Conservation (phyloP, 2,888 invertebrate species). For the Agrotis puta region DNA sequence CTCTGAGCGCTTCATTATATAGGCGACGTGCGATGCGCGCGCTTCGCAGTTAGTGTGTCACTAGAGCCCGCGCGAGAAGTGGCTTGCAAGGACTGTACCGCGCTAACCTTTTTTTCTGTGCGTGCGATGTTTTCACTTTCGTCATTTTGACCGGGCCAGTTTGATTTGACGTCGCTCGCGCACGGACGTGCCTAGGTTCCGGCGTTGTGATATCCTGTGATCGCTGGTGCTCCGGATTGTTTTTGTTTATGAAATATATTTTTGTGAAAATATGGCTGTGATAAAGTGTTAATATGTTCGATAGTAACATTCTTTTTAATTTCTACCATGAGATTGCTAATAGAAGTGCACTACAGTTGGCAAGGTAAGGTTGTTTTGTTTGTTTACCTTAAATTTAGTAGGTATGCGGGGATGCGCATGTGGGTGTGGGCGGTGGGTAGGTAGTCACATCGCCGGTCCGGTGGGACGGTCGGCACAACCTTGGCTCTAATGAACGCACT, state of each 20-base stretch:
- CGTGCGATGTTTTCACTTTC: constrained; percentile 91
- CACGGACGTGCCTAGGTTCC: constrained; percentile 89
- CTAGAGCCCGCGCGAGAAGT: constrained; percentile 89
- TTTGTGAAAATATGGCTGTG: constrained; percentile 89
- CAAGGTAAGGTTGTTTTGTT: constrained; percentile 87
- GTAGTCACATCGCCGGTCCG: constrained; percentile 70
- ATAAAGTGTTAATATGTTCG: constrained; percentile 90
- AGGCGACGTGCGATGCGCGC: constrained; percentile 88
- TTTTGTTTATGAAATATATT: constrained; percentile 79
- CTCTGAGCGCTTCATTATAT: constrained; percentile 89
- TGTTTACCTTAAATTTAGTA: constrained; percentile 83
- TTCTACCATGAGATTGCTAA: constrained; percentile 90
- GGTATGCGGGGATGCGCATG: constrained; percentile 72
- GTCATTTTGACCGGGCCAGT: constrained; percentile 91
- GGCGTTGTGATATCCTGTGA: constrained; percentile 89
- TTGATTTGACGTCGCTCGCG: constrained; percentile 90
- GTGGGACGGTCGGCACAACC: constrained; percentile 85
- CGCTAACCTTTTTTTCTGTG: constrained; percentile 90
- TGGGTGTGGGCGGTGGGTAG: constrained; percentile 68
- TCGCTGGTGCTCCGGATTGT: constrained; percentile 88
- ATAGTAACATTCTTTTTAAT: constrained; percentile 88
- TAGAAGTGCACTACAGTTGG: constrained; percentile 90
- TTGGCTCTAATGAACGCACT: constrained; percentile 90
- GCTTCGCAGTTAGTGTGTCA: constrained; percentile 90
- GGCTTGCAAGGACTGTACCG: constrained; percentile 90